Evolutionary conservation across 2,888 invertebrate species (phyloP).

Genomic region (Drosophila yooni): DNA sequence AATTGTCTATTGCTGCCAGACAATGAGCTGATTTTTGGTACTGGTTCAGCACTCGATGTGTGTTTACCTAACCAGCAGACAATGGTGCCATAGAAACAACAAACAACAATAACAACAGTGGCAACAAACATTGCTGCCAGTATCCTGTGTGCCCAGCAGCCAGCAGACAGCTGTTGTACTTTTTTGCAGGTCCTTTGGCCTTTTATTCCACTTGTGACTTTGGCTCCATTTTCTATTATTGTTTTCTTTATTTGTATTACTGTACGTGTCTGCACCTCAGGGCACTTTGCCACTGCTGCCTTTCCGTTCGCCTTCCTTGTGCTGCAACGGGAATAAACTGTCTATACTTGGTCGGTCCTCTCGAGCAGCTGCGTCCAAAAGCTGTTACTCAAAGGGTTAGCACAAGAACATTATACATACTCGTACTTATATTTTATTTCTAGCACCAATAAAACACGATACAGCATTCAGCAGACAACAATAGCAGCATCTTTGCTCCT

Average conservation of each 20-base stretch:
- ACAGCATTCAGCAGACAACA: background rate
- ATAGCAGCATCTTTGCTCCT: background rate
- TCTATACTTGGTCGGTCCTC: constrained; percentile 44
- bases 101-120: background rate
- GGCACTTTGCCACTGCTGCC: constrained; percentile 59
- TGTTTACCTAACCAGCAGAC: constrained; percentile 2
- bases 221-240: constrained; percentile 77
- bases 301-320: background rate
- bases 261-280: constrained; percentile 74
- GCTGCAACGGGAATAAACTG: constrained; percentile 32
- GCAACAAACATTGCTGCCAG: constrained; percentile 21
- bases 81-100: background rate
- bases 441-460: constrained; percentile 12
- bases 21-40: background rate
- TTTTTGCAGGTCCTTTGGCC: constrained; percentile 46
- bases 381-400: constrained; percentile 32
- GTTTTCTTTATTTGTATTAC: constrained; percentile 78
- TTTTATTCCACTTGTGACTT: constrained; percentile 42
- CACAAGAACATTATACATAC: constrained; percentile 1
- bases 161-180: constrained; percentile 50
- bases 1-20: background rate
- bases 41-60: constrained; percentile 16
- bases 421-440: constrained; percentile 18
- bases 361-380: constrained; percentile 65
- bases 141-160: constrained; percentile 39